These are phyloP conservation scores for Pedionomus torquatus DNA, from an alignment of 2,113 vertebrate genomes.

Conservation along the genomic window DNA sequence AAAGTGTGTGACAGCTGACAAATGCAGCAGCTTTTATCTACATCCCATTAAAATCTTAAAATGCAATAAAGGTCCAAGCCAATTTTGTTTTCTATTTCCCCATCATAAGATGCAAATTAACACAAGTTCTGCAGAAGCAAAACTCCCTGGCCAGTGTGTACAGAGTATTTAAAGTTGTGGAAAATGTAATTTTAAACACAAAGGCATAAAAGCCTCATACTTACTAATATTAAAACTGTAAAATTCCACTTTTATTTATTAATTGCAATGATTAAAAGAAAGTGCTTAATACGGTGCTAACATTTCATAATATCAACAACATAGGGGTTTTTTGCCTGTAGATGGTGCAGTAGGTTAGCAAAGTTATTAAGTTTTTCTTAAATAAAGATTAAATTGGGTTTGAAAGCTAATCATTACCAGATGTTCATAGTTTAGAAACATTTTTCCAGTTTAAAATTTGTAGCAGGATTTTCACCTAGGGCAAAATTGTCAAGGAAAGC, in stretches of 20 bases:
- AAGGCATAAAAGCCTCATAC: neutral
- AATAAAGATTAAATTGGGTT: neutral
- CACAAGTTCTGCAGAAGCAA: neutral
- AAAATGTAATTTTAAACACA: neutral
- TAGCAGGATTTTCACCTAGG: neutral
- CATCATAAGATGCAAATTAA: neutral
- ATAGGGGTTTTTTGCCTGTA: neutral
- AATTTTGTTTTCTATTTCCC: neutral
- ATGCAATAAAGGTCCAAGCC: neutral
- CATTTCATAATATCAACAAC: neutral
- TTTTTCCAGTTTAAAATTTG: constrained; percentile 1
- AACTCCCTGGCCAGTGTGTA: neutral
- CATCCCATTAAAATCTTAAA: neutral
- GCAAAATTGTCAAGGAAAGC: neutral
- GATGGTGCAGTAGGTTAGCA: constrained; percentile 55
- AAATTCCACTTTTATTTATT: neutral
- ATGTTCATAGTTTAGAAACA: neutral
- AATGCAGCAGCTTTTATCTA: constrained; percentile 33
- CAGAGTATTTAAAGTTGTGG: neutral
- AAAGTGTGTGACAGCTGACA: constrained; percentile 1
- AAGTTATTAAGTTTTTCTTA: neutral
- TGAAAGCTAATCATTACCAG: constrained; percentile 19
- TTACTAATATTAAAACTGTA: neutral
- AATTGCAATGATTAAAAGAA: neutral
- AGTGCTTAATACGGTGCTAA: neutral